phyloP scores from a whole-genome alignment of 2,797 vertebrate genomes.

The Arnoldichthys spilopterus region DNA sequence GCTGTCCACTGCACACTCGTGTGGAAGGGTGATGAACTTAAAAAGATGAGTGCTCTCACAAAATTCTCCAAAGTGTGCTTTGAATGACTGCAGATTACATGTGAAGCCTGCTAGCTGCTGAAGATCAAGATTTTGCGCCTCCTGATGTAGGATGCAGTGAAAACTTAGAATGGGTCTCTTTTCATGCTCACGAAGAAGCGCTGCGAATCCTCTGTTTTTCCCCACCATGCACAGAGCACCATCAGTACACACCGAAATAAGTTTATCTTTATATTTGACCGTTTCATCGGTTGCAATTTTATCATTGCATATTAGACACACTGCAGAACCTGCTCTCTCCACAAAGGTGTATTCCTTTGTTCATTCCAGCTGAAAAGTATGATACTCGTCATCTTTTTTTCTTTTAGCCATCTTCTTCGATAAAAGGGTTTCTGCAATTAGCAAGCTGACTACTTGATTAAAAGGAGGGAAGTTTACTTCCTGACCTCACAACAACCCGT shows the following conservation, averaged over 20 bases:
- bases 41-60: neutral
- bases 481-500: conserved; percentile 22
- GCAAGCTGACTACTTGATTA: conserved; percentile 19
- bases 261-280: no score
- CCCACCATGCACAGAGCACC: conserved; percentile 43
- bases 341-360: conserved; percentile 50
- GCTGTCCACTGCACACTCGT: neutral
- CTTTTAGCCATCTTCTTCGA: conserved; percentile 31
- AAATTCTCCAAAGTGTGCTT: neutral
- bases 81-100: no score
- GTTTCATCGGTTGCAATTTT: conserved; percentile 50
- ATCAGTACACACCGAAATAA: conserved; percentile 53
- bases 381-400: conserved; percentile 37
- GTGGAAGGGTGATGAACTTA: neutral
- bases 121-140: conserved; percentile 50
- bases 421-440: conserved; percentile 25
- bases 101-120: neutral
- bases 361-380: conserved; percentile 26
- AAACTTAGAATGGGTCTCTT: conserved; percentile 58
- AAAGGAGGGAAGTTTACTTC: conserved; percentile 14
- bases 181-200: conserved; percentile 55
- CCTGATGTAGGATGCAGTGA: conserved; percentile 58
- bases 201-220: conserved; percentile 55
- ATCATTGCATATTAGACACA: conserved; percentile 49
- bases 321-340: conserved; percentile 44